Evolutionary conservation across 2,888 invertebrate genomes (phyloP).

Genomic region (Cataglyphis rosenhaueri): DNA sequence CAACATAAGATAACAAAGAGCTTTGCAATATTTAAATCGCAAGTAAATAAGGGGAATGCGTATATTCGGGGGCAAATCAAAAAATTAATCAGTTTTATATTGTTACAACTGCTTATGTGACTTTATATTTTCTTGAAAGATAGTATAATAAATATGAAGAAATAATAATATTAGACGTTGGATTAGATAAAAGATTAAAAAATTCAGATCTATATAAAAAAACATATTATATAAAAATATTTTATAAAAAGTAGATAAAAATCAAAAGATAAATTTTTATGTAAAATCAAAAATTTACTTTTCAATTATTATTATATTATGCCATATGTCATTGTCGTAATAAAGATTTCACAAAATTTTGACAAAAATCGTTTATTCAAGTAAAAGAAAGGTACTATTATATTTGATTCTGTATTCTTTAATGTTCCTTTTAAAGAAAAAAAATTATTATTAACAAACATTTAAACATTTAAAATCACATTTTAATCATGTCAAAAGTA

Average conservation of each 20-base stretch:
- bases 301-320: no score
- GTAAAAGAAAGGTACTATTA: background rate
- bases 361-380: background rate
- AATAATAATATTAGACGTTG: background rate
- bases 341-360: background rate
- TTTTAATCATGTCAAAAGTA: background rate
- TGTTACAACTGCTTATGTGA: background rate
- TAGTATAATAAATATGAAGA: background rate
- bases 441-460: background rate
- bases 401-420: no score
- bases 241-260: background rate
- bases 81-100: background rate
- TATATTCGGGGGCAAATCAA: slow-evolving; percentile 39
- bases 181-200: background rate
- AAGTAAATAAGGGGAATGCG: slow-evolving; percentile 28
- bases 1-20: slow-evolving; percentile 62
- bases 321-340: background rate
- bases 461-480: background rate
- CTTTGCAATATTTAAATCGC: slow-evolving; percentile 57
- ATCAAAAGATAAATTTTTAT: no score
- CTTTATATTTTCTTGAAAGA: background rate
- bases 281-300: no score
- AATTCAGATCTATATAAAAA: background rate
- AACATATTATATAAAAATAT: background rate
- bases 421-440: background rate